Conservation (phyloP, 2,113 vertebrate genomes). For the Apus apus region DNA sequence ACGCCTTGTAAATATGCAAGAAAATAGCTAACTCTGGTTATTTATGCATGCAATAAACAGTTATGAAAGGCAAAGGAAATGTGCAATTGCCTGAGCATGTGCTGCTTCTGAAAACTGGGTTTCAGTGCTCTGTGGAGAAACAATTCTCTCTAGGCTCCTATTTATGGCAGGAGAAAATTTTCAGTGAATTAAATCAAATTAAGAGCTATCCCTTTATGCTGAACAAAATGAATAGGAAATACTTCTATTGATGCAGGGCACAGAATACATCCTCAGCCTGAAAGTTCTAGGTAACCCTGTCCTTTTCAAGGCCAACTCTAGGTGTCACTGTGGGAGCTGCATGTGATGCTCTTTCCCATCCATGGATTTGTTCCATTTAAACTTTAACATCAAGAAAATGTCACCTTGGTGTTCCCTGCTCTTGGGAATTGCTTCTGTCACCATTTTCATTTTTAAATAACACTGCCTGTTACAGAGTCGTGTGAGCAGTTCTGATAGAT, state of each 20-base stretch:
- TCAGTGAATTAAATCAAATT: conserved; percentile 38
- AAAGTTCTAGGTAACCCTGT: conserved; percentile 3
- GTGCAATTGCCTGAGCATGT: neutral
- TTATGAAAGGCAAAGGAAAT: conserved; percentile 38
- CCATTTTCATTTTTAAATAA: conserved; percentile 35
- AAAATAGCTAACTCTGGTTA: conserved; percentile 46
- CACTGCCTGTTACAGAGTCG: neutral
- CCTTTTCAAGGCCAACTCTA: conserved; percentile 24
- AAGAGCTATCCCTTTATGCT: neutral
- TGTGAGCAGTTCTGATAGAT: neutral
- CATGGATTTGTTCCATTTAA: conserved; percentile 49
- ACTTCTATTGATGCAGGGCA: neutral
- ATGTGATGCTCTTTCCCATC: conserved; percentile 12
- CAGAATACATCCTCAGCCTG: neutral
- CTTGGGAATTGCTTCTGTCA: conserved; percentile 53
- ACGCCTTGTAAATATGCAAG: conserved; percentile 35
- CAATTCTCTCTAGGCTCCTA: conserved; percentile 25
- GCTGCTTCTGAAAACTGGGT: neutral
- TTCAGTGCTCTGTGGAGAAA: neutral
- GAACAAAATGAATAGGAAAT: conserved; percentile 1
- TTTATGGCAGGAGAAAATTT: conserved; percentile 39
- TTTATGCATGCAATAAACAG: conserved; percentile 45
- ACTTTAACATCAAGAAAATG: conserved; percentile 63
- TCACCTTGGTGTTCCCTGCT: conserved; percentile 56
- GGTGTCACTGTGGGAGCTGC: conserved; percentile 57